Percentiles rank a stretch among this genome's conserved stretches.
Conservation (phyloP, 1,140 invertebrate genomes). For the Zaprionus camerounensis region DNA sequence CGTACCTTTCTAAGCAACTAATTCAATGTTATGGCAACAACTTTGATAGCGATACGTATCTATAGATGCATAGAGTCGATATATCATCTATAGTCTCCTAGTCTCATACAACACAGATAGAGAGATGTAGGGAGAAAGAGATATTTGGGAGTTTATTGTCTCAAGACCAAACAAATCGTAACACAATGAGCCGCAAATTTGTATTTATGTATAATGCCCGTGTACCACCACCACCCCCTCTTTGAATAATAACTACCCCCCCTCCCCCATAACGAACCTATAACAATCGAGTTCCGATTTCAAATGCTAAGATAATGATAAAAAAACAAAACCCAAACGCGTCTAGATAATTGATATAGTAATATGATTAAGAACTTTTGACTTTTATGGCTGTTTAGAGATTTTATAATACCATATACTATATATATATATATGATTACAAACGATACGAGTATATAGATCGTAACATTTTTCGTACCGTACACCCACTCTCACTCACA, state of each 20-base stretch:
- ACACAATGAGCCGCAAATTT: conserved; percentile 77
- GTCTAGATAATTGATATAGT: conserved; percentile 68
- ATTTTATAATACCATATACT: conserved; percentile 75
- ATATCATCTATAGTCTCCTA: not conserved
- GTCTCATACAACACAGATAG: not conserved
- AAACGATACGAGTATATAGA: conserved; percentile 30
- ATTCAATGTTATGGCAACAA: conserved; percentile 53
- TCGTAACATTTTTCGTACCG: conserved; percentile 51
- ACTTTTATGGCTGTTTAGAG: conserved; percentile 82
- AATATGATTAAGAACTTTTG: conserved; percentile 75
- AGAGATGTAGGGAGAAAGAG: conserved; percentile 11
- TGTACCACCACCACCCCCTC: conserved; percentile 9
- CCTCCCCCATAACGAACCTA: conserved; percentile 47
- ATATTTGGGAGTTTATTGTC: conserved; percentile 46
- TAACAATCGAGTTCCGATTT: conserved; percentile 79
- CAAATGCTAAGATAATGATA: conserved; percentile 36
- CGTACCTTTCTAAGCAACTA: conserved; percentile 72
- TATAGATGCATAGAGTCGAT: not conserved
- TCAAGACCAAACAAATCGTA: conserved; percentile 65
- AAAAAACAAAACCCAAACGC: conserved; percentile 41
- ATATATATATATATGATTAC: conserved; percentile 39
- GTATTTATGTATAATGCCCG: conserved; percentile 58
- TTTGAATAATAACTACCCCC: conserved; percentile 26
- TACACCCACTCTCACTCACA: conserved; percentile 20
- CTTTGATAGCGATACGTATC: conserved; percentile 23